Percentiles rank a stretch among this genome's conserved stretches.
phyloP scores from a whole-genome alignment of 2,797 vertebrate genomes.

The Cetoscarus ocellatus region DNA sequence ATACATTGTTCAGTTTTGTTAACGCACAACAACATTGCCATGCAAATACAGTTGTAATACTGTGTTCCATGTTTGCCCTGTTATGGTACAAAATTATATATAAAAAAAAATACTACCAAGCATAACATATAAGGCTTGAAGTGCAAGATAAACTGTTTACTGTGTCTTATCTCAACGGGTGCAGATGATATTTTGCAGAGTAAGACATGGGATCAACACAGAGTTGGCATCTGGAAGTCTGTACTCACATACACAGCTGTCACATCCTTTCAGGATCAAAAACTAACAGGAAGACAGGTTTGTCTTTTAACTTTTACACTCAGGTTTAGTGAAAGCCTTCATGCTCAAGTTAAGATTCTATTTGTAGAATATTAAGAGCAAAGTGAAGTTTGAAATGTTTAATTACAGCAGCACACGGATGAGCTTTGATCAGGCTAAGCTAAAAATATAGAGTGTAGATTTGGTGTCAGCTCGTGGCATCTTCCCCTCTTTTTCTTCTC shows the following conservation, averaged over 20 bases:
- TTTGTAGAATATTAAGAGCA: conserved; percentile 44
- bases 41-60: too few species aligned
- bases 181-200: conserved; percentile 11
- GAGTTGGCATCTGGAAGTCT: conserved; percentile 31
- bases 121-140: too few species aligned
- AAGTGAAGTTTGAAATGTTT: conserved; percentile 57
- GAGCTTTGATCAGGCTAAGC: conserved; percentile 39
- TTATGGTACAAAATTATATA: too few species aligned
- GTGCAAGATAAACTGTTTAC: too few species aligned
- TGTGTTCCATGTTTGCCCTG: too few species aligned
- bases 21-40: too few species aligned
- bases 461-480: conserved; percentile 8
- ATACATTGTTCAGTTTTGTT: too few species aligned
- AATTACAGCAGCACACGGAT: conserved; percentile 39
- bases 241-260: conserved; percentile 34
- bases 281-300: conserved; percentile 41
- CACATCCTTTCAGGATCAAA: conserved; percentile 50
- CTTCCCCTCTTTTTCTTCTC: too few species aligned
- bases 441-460: conserved; percentile 53
- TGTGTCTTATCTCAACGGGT: conserved; percentile 4
- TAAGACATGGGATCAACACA: conserved; percentile 11
- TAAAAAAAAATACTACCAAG: too few species aligned
- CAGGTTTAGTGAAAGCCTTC: conserved; percentile 30
- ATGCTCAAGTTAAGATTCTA: conserved; percentile 46
- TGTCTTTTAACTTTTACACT: conserved; percentile 38